phyloP scores from a whole-genome alignment of 2,113 vertebrate genomes.

The Hirundichthys speculiger region DNA sequence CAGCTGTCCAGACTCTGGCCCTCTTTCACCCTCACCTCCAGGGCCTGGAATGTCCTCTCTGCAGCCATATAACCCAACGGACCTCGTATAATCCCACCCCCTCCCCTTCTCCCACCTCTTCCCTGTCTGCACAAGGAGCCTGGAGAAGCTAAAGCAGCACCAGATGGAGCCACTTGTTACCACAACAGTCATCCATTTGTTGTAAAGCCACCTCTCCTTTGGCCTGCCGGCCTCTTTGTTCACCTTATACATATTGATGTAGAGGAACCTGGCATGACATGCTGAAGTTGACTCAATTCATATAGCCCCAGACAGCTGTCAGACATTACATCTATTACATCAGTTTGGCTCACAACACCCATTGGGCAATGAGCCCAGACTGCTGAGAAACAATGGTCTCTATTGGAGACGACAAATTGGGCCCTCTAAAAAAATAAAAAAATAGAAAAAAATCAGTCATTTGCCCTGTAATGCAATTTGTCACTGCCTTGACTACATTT shows the following conservation, averaged over 20 bases:
- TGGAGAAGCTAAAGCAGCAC: slow-evolving; percentile 54
- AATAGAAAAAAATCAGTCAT: slow-evolving; percentile 44
- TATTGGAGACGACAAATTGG: slow-evolving; percentile 80
- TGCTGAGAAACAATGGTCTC: slow-evolving; percentile 67
- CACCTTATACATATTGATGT: slow-evolving; percentile 73
- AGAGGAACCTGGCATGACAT: slow-evolving; percentile 65
- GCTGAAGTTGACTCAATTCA: slow-evolving; percentile 61
- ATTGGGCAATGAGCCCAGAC: slow-evolving; percentile 71
- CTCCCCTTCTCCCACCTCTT: slow-evolving; percentile 14
- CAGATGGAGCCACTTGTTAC: slow-evolving; percentile 71
- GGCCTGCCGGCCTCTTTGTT: slow-evolving; percentile 39
- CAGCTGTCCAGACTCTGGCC: slow-evolving; percentile 54
- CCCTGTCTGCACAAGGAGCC: slow-evolving; percentile 54
- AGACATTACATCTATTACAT: slow-evolving; percentile 76
- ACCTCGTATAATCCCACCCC: slow-evolving; percentile 18
- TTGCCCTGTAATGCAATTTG: slow-evolving; percentile 67
- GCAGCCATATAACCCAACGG: slow-evolving; percentile 30
- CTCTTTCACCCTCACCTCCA: slow-evolving; percentile 54
- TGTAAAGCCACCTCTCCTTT: slow-evolving; percentile 51
- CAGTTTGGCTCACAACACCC: slow-evolving; percentile 66
- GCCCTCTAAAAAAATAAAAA: slow-evolving; percentile 37
- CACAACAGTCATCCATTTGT: slow-evolving; percentile 61
- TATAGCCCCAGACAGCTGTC: slow-evolving; percentile 74
- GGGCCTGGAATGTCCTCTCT: slow-evolving; percentile 51
- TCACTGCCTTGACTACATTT: slow-evolving; percentile 59